A percentile compares a stretch with the other conserved stretches of the same genome.
These are phyloP conservation scores for Engraulis encrasicolus DNA, from an alignment of 2,113 vertebrate species.

Conservation along the genomic window DNA sequence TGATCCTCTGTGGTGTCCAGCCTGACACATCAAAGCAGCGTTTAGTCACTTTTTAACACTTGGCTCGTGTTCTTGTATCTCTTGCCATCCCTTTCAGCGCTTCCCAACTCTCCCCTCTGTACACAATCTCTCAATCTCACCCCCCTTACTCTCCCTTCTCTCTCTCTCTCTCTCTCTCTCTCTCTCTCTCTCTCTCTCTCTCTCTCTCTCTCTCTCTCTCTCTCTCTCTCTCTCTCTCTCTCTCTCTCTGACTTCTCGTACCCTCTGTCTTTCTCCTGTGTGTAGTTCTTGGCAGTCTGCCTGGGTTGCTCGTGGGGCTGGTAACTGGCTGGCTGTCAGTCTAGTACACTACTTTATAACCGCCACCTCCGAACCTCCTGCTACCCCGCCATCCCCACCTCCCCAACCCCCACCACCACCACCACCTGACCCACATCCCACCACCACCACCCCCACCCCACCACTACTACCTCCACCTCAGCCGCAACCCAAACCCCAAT, in stretches of 20 bases:
- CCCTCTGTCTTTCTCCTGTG: neutral
- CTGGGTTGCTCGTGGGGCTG: constrained; percentile 53
- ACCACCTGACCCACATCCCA: too few relatives aligned
- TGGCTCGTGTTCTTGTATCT: neutral
- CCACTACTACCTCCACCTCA: too few relatives aligned
- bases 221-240: constrained; percentile 12
- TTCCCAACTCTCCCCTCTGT: neutral
- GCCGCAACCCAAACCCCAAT: too few relatives aligned
- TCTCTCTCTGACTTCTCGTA: neutral
- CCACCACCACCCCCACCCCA: too few relatives aligned
- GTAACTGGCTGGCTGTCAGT: constrained; percentile 50
- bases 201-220: neutral
- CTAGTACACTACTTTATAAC: constrained; percentile 37
- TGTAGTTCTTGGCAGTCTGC: constrained; percentile 59
- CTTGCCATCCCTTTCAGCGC: neutral
- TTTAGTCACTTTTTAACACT: constrained; percentile 44
- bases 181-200: neutral
- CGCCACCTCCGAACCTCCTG: constrained; percentile 34
- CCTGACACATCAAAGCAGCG: constrained; percentile 21
- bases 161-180: constrained; percentile 6
- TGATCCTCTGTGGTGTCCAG: neutral
- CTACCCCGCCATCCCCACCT: constrained; percentile 36
- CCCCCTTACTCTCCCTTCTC: neutral
- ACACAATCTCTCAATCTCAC: neutral
- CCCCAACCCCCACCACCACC: neutral